Percentiles rank a stretch among this genome's conserved stretches.
Evolutionary conservation across 2,888 invertebrate genomes (phyloP).

Genomic region (Epicampocera succincta): DNA sequence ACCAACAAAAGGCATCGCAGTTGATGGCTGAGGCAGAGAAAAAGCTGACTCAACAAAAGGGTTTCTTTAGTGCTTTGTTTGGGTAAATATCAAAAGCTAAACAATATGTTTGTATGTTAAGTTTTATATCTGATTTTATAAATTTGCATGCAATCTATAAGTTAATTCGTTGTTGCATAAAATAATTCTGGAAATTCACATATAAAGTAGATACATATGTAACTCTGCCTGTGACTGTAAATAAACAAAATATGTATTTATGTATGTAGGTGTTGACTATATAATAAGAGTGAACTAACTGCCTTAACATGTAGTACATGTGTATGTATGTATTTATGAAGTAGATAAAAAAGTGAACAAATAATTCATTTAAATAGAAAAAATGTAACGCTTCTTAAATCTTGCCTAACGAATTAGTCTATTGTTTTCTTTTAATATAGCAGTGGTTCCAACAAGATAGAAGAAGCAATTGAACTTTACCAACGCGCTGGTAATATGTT

Average conservation of each 20-base stretch:
- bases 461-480: conserved; percentile 98
- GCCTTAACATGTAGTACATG: too few species aligned
- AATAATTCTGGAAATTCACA: too few species aligned
- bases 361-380: too few species aligned
- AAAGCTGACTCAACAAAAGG: conserved; percentile 93
- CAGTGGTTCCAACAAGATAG: conserved; percentile 88
- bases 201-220: too few species aligned
- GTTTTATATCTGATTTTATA: not conserved
- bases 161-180: too few species aligned
- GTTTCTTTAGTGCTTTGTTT: conserved; percentile 95
- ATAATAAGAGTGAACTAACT: too few species aligned
- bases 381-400: not conserved
- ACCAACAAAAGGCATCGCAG: conserved; percentile 96
- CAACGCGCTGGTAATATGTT: conserved; percentile 98
- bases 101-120: not conserved
- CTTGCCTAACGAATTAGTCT: not conserved
- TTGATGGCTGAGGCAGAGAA: conserved; percentile 97
- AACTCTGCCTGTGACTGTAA: too few species aligned
- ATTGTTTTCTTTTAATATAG: conserved; percentile 13
- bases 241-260: too few species aligned
- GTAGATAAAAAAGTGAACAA: too few species aligned
- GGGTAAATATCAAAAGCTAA: conserved; percentile 84
- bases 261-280: too few species aligned
- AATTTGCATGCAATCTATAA: too few species aligned
- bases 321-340: too few species aligned